A percentile compares a stretch with the other conserved stretches of the same genome.
Evolutionary conservation across 2,113 vertebrate genomes (phyloP).

Genomic region (Dipodomys spectabilis): DNA sequence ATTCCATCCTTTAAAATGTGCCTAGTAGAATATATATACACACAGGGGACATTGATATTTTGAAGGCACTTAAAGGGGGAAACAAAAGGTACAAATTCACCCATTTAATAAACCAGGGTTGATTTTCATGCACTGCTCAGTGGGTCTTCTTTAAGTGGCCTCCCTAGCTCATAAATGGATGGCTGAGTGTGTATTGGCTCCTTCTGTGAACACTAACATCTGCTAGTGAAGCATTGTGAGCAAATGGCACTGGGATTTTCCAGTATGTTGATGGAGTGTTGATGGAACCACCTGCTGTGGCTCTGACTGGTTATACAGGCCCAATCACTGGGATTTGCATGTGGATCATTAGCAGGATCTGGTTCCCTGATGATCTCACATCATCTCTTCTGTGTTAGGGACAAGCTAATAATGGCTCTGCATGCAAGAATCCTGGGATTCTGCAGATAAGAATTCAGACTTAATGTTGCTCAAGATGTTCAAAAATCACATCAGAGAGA

Average conservation of each 20-base stretch:
- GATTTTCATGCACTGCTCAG: neutral
- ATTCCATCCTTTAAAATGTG: neutral
- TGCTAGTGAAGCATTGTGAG: neutral
- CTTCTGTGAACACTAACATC: neutral
- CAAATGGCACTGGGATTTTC: neutral
- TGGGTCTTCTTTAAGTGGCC: neutral
- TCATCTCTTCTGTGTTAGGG: neutral
- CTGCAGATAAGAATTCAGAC: slow-evolving; percentile 60
- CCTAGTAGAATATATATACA: neutral
- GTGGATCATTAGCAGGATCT: neutral
- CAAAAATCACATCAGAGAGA: slow-evolving; percentile 74
- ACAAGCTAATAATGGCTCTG: neutral
- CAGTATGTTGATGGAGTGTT: neutral
- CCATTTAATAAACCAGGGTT: neutral
- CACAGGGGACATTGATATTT: neutral
- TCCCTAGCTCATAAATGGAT: neutral
- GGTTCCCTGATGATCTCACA: neutral
- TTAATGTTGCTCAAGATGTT: slow-evolving; percentile 58
- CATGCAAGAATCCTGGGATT: slow-evolving; percentile 42
- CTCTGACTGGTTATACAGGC: neutral
- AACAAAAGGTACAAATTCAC: neutral
- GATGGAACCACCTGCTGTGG: neutral
- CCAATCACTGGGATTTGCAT: neutral
- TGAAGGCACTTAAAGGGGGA: neutral
- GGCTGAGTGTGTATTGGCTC: neutral